A percentile compares a stretch with the other conserved stretches of the same genome.
Evolutionary conservation across 2,797 vertebrate genomes (phyloP).

Genomic region (Enteromius afrohamiltoni): DNA sequence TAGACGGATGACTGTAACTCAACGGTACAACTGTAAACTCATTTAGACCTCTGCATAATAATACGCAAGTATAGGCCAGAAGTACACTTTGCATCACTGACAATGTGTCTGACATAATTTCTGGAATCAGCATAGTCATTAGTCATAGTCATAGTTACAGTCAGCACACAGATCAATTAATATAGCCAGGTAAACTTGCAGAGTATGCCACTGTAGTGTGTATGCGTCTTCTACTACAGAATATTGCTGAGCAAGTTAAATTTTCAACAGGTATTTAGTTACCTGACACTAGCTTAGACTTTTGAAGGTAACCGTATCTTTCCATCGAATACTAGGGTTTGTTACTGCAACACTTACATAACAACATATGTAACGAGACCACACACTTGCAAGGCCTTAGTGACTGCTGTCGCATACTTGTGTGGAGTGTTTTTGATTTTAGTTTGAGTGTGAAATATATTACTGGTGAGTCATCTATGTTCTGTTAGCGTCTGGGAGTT

Average conservation of each 20-base stretch:
- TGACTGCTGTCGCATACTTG: neutral
- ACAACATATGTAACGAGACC: neutral
- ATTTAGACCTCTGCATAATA: neutral
- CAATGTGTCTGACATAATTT: neutral
- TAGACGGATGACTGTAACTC: neutral
- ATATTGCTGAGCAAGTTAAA: neutral
- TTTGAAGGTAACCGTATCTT: neutral
- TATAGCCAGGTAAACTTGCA: neutral
- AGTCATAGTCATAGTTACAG: no score
- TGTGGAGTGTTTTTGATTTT: neutral
- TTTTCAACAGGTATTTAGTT: neutral
- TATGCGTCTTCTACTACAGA: neutral
- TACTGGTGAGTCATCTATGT: neutral
- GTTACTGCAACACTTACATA: neutral
- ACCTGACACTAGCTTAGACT: neutral
- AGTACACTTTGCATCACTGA: neutral
- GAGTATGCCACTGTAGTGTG: neutral
- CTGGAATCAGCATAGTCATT: neutral
- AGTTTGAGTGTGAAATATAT: neutral
- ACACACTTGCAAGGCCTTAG: neutral
- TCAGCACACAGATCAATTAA: no score
- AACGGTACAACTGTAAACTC: neutral
- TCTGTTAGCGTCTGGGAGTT: neutral
- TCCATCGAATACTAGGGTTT: neutral
- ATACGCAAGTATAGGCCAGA: neutral